These are phyloP conservation scores for Phthorimaea operculella DNA, from an alignment of 1,140 invertebrate genomes.

Conservation along the genomic window DNA sequence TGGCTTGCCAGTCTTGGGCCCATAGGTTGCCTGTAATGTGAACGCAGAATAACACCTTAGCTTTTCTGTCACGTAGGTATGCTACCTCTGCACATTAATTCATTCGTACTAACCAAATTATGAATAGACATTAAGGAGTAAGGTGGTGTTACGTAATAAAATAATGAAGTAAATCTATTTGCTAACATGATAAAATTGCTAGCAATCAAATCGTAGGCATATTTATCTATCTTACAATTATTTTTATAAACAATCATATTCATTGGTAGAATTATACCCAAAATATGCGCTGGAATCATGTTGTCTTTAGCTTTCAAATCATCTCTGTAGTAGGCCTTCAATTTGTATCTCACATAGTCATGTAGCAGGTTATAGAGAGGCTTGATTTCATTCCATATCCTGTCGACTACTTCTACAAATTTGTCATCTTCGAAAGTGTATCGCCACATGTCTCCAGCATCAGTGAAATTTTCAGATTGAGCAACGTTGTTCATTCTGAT, in stretches of 20 bases:
- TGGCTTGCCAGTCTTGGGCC: conserved; percentile 83
- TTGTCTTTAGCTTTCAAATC: conserved; percentile 70
- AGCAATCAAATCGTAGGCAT: too few species aligned
- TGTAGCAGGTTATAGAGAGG: conserved; percentile 84
- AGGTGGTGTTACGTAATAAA: too few species aligned
- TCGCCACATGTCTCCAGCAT: conserved; percentile 73
- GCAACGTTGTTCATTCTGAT: conserved; percentile 73
- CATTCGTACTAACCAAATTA: too few species aligned
- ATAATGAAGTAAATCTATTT: too few species aligned
- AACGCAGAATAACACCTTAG: too few species aligned
- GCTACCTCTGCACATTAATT: too few species aligned
- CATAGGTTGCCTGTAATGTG: conserved; percentile 85
- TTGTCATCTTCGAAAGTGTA: conserved; percentile 71
- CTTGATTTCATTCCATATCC: conserved; percentile 78
- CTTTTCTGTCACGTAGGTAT: too few species aligned
- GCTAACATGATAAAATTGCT: too few species aligned
- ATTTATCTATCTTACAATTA: too few species aligned
- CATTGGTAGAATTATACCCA: conserved; percentile 64
- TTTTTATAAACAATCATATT: too few species aligned
- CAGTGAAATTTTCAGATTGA: conserved; percentile 66
- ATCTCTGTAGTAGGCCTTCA: conserved; percentile 73
- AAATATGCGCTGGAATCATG: conserved; percentile 84
- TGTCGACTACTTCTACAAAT: conserved; percentile 63
- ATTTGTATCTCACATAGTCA: conserved; percentile 77
- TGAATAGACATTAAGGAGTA: too few species aligned